Base-by-base conservation (phyloP, 2,797 vertebrate species). In the Alauda arvensis region DNA sequence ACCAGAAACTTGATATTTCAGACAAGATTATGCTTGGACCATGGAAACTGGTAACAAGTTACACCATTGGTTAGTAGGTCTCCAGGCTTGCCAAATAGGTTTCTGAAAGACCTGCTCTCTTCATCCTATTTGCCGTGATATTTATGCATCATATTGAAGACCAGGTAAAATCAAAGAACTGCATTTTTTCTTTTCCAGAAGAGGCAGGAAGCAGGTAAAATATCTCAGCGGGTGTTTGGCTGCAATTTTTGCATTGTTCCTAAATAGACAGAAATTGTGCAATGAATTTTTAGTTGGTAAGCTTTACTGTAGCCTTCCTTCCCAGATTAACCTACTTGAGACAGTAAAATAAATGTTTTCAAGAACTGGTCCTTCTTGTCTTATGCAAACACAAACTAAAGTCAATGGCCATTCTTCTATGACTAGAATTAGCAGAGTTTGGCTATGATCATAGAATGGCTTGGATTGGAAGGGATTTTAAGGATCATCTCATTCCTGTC, bases 401-500 rank as follows among this genome's bases (percentile, higher is more conserved):
- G 10, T 25, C 23, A 69, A 23, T 23, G 18, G 40, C 75, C 61
- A 46, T 39, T 46, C 21, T 87, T 18, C 17, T 65, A 15, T 33
- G 14, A 65, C 3, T 49, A 71, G 8, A 46, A 59, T 28, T 31
- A 42, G 4, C 3, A 31, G 23, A 56, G 9, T 55, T 84, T 59
- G 37, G 21, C 12, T 67, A 46, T 29, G 48, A 14, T 13, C 16
- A 46, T 8, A 34, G 33, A 52, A 52, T 42, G 33, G 18, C 1
- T 57, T 0, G 0, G 57, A 31, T 34, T 82, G 21, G 51, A n/a
- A 82, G 4, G 2, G 2, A 34, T 8, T 31, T 63, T 18, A 40
- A 57, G 63, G 45, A 52, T 15, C 15, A 34, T 23, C 9, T 46
- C 23, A 12, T 63, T 63, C n/a, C 21, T 26, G 4, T 3, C 52